Conservation (phyloP, 2,113 vertebrate species). For the Motacilla tschutschensis region DNA sequence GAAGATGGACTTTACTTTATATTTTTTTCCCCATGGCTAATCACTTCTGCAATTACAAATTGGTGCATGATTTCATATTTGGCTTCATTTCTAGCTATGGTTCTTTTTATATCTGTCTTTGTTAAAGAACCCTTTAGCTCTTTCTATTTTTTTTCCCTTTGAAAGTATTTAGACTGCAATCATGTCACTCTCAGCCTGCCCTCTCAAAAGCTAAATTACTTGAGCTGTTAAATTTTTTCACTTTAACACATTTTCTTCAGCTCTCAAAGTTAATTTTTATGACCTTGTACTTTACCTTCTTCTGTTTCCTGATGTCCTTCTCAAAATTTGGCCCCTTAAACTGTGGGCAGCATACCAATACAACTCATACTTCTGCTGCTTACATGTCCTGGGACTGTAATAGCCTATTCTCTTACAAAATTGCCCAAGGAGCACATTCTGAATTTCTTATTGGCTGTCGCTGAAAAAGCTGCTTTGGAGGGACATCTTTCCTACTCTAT, state of each 20-base stretch:
- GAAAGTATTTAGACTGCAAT: conserved; percentile 19
- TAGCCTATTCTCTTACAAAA: background rate
- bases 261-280: conserved; percentile 11
- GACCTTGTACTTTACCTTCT: background rate
- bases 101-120: conserved; percentile 7
- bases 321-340: conserved; percentile 10
- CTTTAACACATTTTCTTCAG: background rate
- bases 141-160: conserved; percentile 6
- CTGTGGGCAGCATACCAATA: background rate
- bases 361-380: background rate
- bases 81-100: background rate
- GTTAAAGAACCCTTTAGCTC: background rate
- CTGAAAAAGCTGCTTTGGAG: background rate
- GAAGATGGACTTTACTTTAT: background rate
- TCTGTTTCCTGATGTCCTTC: conserved; percentile 4
- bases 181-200: background rate
- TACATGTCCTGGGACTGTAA: background rate
- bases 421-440: background rate
- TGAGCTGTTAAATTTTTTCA: conserved; percentile 10
- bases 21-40: background rate
- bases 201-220: conserved; percentile 20
- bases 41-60: conserved; percentile 25
- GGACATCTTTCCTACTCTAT: background rate
- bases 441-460: rapidly evolving
- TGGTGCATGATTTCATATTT: conserved; percentile 34